These are phyloP conservation scores for Crossaster papposus DNA, from an alignment of 53 echinoderm and acorn worm genomes.

Conservation along the genomic window DNA sequence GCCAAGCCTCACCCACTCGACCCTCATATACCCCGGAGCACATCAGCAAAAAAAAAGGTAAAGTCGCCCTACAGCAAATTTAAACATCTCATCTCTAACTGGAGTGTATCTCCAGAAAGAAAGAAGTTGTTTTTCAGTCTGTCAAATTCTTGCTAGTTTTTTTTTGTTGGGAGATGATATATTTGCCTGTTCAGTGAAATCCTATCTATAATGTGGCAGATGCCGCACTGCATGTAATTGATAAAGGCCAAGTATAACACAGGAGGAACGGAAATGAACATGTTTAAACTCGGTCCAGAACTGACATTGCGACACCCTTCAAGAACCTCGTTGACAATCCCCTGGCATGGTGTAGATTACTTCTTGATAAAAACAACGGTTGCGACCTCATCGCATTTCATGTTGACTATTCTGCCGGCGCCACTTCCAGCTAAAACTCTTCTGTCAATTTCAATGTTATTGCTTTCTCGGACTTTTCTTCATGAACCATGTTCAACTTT, in stretches of 20 bases:
- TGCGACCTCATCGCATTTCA: background rate
- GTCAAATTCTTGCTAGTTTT: background rate
- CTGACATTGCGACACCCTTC: constrained; percentile 12
- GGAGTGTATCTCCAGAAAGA: background rate
- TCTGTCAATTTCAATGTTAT: background rate
- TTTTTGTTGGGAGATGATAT: background rate
- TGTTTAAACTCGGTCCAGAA: background rate
- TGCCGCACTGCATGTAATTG: background rate
- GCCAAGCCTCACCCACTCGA: constrained; percentile 44
- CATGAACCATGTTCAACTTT: too few relatives aligned
- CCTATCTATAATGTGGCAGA: background rate
- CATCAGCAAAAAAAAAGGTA: constrained; percentile 8
- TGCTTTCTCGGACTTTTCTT: background rate
- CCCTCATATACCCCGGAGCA: background rate
- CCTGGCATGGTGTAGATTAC: background rate
- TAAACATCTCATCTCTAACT: background rate
- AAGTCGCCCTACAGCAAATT: constrained; percentile 27
- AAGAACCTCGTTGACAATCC: background rate
- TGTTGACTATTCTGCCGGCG: background rate
- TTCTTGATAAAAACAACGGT: background rate
- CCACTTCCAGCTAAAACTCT: background rate
- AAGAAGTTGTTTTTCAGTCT: constrained; percentile 4
- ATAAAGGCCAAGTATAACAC: background rate
- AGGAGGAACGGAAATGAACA: constrained; percentile 17
- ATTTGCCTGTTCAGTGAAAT: constrained; percentile 4